These are phyloP conservation scores for Nematopogon swammerdamellus DNA, from an alignment of 2,888 invertebrate species.

Conservation along the genomic window DNA sequence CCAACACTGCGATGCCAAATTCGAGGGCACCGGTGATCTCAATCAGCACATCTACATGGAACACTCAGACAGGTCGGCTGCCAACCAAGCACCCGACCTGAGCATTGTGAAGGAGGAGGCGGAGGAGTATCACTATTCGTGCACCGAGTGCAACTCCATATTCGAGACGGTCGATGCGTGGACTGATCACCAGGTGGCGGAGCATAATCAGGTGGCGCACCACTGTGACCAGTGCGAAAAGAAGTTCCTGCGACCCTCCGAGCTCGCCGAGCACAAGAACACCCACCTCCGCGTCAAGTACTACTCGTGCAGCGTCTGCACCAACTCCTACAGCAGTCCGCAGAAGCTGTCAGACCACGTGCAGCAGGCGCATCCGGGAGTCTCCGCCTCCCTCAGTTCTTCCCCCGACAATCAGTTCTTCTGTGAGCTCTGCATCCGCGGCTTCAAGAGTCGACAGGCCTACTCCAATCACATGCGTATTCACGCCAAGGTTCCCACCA, in stretches of 20 bases:
- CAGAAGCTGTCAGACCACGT: conserved; percentile 58
- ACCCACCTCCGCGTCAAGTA: conserved; percentile 65
- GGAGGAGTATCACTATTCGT: conserved; percentile 55
- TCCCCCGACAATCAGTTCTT: conserved; percentile 36
- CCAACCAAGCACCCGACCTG: conserved; percentile 29
- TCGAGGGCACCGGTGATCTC: conserved; percentile 50
- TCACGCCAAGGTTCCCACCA: conserved; percentile 49
- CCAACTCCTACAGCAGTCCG: conserved; percentile 61
- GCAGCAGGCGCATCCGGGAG: conserved; percentile 44
- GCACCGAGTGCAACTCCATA: conserved; percentile 59
- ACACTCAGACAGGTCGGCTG: conserved; percentile 41
- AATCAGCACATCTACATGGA: conserved; percentile 58
- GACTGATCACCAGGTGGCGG: conserved; percentile 55
- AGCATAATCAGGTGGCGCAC: conserved; percentile 50
- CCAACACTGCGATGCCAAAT: conserved; percentile 57
- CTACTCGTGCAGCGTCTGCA: conserved; percentile 57
- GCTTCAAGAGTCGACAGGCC: conserved; percentile 56
- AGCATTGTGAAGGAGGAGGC: conserved; percentile 47
- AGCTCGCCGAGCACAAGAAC: conserved; percentile 63
- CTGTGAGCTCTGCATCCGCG: conserved; percentile 58
- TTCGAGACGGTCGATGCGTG: conserved; percentile 55
- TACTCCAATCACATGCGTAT: conserved; percentile 55
- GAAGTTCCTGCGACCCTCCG: conserved; percentile 56
- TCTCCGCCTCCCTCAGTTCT: conserved; percentile 18
- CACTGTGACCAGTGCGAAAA: conserved; percentile 63